Conservation (phyloP, 30 jellyfish, hydroid and myxozoan genomes). For the Phacellophora camtschatica region DNA sequence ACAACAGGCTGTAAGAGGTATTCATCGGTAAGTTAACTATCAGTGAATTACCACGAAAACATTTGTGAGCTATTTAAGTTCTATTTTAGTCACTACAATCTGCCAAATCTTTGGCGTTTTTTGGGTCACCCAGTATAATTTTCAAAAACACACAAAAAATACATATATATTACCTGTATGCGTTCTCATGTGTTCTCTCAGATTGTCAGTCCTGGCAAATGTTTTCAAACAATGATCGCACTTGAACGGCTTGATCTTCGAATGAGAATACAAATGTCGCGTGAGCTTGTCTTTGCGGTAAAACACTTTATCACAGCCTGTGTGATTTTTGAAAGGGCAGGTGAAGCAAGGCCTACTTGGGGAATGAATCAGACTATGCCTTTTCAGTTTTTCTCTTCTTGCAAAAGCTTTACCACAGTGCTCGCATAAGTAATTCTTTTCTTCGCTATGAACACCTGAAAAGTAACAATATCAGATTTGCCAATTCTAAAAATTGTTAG, state of each 20-base stretch:
- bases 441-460: conserved; percentile 75
- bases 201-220: conserved; percentile 89
- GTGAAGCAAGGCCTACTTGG: conserved; percentile 89
- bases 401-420: conserved; percentile 89
- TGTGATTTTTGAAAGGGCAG: conserved; percentile 96
- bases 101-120: too few species aligned
- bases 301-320: conserved; percentile 93
- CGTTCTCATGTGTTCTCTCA: conserved; percentile 91
- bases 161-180: too few species aligned
- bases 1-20: too few species aligned
- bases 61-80: too few species aligned
- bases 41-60: too few species aligned
- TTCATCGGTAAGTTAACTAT: too few species aligned
- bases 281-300: conserved; percentile 91
- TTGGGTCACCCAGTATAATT: too few species aligned
- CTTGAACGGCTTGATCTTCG: conserved; percentile 91
- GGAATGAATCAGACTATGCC: conserved; percentile 89
- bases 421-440: conserved; percentile 80
- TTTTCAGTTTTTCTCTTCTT: conserved; percentile 77
- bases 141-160: too few species aligned
- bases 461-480: neutral
- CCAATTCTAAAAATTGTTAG: neutral
- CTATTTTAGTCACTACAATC: too few species aligned
- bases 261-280: conserved; percentile 91
- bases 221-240: conserved; percentile 92